Base-by-base conservation (phyloP, 2,113 vertebrate genomes). In the Vidua macroura region DNA sequence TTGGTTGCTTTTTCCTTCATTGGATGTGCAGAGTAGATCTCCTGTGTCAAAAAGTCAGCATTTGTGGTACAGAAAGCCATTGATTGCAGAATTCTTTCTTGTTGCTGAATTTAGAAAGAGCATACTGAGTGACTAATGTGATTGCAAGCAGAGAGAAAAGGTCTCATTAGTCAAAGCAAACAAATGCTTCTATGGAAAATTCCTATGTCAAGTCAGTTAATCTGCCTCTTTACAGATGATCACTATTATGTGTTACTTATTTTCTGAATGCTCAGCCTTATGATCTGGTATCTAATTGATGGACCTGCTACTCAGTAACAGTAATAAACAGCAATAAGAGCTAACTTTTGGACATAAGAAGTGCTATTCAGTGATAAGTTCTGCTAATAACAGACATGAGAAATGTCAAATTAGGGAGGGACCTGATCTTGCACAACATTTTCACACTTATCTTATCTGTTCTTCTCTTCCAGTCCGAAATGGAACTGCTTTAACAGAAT, bases 81-180 rank as follows among this genome's bases (percentile, higher is more conserved):
- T 95, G 88, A 84, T 75, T 93, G 35, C 62, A 86, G 28, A 23
- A 81, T 64, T 83, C 74, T 82, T 90, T 43, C 64, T 81, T 92
- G 72, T 31, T 88, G 56, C 80, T 92, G 80, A 84, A 95, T 96
- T 95, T 94, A 91, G 94, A 94, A 93, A 81, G 56, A 82, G 56
- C 4, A 1, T 44, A 81, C 51, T 33, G 43, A 88, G 64, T 95
- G 92, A 93, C 86, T 94, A 94, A 94, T 74, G 64, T 56, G 76
- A 92, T 82, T 92, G 72, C 83, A 84, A 92, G 88, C 56, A 78
- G 69, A 84, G 56, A 86, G 73, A 94, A 92, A 93, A 90, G 68
- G 76, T 94, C 86, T 93, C 80, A 84, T 92, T 95, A 91, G 52
- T 91, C 66, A 92, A 93, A 84, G 73, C 11, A 96, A 93, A 77